Conservation (phyloP, 2,797 vertebrate genomes). For the Hipposideros larvatus region DNA sequence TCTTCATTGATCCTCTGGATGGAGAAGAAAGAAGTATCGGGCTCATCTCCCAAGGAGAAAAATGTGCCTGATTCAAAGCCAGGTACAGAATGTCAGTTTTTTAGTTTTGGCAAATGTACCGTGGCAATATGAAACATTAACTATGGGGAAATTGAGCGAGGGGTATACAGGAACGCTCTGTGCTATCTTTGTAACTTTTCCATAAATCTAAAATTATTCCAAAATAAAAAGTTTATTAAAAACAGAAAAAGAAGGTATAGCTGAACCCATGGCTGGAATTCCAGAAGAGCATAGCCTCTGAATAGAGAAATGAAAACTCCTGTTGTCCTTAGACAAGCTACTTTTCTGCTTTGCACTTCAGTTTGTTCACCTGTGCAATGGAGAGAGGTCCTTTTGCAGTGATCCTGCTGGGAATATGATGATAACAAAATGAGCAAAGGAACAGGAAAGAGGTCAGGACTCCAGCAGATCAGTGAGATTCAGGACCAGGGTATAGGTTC, state of each 20-base stretch:
- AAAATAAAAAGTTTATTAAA: conserved; percentile 31
- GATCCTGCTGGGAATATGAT: background rate
- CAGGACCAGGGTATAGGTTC: background rate
- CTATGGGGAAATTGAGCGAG: background rate
- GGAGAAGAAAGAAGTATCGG: conserved; percentile 25
- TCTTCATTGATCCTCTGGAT: background rate
- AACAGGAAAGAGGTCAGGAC: background rate
- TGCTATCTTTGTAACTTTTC: background rate
- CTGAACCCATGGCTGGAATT: background rate
- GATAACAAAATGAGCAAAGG: background rate
- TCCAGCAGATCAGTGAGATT: background rate
- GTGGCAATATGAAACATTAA: background rate
- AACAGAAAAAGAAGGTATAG: background rate
- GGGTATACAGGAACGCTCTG: background rate
- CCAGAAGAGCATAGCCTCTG: background rate
- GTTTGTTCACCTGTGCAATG: background rate
- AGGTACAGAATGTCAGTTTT: background rate
- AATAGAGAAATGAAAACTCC: background rate
- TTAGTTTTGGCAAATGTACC: conserved; percentile 1
- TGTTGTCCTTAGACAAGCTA: background rate
- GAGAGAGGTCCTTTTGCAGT: background rate
- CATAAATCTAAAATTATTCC: background rate
- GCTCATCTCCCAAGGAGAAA: background rate
- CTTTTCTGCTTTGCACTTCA: background rate
- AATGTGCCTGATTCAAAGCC: background rate